These are phyloP conservation scores for Scaptomyza cyrtandrae DNA, from an alignment of 2,888 invertebrate genomes.

Conservation along the genomic window DNA sequence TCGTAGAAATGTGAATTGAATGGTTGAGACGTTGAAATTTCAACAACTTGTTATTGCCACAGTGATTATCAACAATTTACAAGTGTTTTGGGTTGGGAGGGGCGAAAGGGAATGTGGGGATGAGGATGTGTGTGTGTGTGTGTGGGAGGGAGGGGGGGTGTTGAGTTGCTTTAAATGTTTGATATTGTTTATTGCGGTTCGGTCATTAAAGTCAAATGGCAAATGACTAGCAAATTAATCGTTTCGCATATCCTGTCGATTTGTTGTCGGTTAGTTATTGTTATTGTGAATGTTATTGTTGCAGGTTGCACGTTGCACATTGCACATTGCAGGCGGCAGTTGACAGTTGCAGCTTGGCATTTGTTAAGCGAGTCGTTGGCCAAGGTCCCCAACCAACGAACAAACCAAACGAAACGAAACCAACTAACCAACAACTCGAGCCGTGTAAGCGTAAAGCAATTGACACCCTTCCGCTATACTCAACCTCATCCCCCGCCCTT, in stretches of 20 bases:
- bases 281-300: slow-evolving; percentile 33
- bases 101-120: too few species aligned
- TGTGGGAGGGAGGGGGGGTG: too few species aligned
- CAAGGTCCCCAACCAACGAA: slow-evolving; percentile 50
- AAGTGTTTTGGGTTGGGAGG: too few species aligned
- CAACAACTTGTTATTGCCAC: too few species aligned
- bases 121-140: too few species aligned
- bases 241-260: slow-evolving; percentile 27
- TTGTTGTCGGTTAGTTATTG: slow-evolving; percentile 43
- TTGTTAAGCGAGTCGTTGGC: slow-evolving; percentile 52
- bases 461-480: slow-evolving; percentile 34
- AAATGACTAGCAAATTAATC: slow-evolving; percentile 39
- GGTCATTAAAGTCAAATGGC: slow-evolving; percentile 17
- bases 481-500: background rate
- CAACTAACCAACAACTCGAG: slow-evolving; percentile 37
- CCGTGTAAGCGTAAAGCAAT: slow-evolving; percentile 65
- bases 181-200: slow-evolving; percentile 33
- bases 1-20: too few species aligned
- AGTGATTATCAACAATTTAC: background rate
- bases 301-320: slow-evolving; percentile 8
- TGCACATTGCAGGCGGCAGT: slow-evolving; percentile 1
- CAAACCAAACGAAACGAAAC: too few species aligned
- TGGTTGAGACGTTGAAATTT: too few species aligned
- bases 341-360: slow-evolving; percentile 39
- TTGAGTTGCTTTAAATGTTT: slow-evolving; percentile 3